phyloP scores from a whole-genome alignment of 2,113 vertebrate genomes.

The Potamarius usumacintae region DNA sequence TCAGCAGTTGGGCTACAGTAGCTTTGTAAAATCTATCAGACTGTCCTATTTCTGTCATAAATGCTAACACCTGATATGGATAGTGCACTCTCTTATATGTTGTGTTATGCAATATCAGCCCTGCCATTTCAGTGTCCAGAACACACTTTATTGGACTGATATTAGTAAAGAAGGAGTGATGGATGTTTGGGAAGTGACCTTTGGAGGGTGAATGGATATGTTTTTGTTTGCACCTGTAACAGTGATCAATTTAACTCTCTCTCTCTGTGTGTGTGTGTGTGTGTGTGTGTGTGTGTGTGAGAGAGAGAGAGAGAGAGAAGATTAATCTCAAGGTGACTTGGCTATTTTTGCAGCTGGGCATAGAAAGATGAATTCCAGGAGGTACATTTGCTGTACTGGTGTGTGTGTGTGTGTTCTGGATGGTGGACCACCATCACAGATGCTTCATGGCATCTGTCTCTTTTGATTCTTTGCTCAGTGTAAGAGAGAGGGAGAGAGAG shows the following conservation, averaged over 20 bases:
- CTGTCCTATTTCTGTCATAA: neutral
- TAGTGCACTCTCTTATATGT: neutral
- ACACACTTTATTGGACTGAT: neutral
- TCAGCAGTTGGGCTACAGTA: no score
- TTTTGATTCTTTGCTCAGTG: slow-evolving; percentile 24
- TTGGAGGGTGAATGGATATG: slow-evolving; percentile 13
- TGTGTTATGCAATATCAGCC: neutral
- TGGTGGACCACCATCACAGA: slow-evolving; percentile 28
- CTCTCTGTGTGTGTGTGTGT: neutral
- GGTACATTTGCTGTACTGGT: neutral
- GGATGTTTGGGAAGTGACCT: neutral
- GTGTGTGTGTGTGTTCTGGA: neutral
- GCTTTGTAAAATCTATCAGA: no score
- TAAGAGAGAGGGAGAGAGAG: neutral
- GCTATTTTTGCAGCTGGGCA: neutral
- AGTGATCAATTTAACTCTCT: neutral
- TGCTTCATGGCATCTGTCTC: slow-evolving; percentile 55
- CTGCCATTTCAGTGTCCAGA: neutral
- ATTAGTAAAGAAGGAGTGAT: neutral
- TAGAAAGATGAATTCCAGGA: neutral
- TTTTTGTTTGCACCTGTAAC: slow-evolving; percentile 9
- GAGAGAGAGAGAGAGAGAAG: neutral
- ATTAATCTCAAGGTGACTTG: slow-evolving; percentile 24
- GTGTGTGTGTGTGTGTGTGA: slow-evolving; percentile 6
- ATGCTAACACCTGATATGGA: neutral